Base-by-base conservation (phyloP, 2,797 vertebrate species). In the Leuciscus waleckii region DNA sequence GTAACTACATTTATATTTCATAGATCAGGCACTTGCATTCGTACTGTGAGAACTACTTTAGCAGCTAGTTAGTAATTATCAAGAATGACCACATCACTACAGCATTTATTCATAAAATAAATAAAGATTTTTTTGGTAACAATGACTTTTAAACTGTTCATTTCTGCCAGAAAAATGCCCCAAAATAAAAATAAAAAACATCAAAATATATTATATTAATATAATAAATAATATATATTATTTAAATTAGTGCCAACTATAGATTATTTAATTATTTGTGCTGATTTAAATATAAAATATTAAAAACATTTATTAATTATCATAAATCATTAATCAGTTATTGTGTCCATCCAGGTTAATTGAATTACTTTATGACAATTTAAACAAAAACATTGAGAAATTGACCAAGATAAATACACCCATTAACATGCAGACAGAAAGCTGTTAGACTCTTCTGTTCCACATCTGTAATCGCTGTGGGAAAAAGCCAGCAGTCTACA, bases 391-490 rank as follows among this genome's bases (percentile, higher is more conserved):
- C 13, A 80, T 54, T 3, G 2, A 19, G 4, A 39, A 54, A 29
- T 29, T 51, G 14, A 51, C 32, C 65, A 69, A 43, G 37, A 46
- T 0, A 32, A 14, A 21, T 7, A 39, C 51, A 71, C 19, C 9
- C 61, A 80, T 16, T 7, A 35, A 43, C 17, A 43, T 26, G 19
- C 41, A 79, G 29, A 69, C 32, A 58, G n/a, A 19, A 63, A 80
- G 69, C 51, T 73, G 51, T 73, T 82, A 21, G 23, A 65, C 5
- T 51, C 10, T 67, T 13, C 21, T 8, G 63, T 49, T 26, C 21
- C 29, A 75, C 71, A 83, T 83, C 43, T 76, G 61, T 17, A 37
- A 51, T 67, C 1, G 1, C 29, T 76, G 14, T 51, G 58, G 70
- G 26, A 1, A 37, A 67, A 65, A 80, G 1, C 43, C 78, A 51